Conservation (phyloP, 2,888 invertebrate species). For the Sphaerophoria rueppellii region DNA sequence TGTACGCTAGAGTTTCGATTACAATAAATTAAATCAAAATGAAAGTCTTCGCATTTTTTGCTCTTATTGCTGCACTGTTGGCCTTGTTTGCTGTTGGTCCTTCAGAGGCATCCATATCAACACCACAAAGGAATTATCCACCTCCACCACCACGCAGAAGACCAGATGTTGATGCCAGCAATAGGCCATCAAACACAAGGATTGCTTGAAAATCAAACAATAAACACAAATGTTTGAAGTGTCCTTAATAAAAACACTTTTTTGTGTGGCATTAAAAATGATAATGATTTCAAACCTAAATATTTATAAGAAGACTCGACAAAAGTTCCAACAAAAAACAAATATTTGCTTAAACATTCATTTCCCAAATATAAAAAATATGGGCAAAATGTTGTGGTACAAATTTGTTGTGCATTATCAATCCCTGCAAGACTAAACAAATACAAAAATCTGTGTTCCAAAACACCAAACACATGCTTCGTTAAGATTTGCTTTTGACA, state of each 20-base stretch:
- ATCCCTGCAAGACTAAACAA: too few species aligned
- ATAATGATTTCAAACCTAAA: slow-evolving; percentile 20
- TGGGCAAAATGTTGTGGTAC: too few species aligned
- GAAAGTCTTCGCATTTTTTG: slow-evolving; percentile 52
- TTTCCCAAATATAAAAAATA: too few species aligned
- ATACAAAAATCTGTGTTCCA: too few species aligned
- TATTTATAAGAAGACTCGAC: background rate
- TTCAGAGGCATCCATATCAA: slow-evolving; percentile 41
- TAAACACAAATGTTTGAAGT: background rate
- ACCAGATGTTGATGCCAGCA: slow-evolving; percentile 51
- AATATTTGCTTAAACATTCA: too few species aligned
- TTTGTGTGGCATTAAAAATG: background rate
- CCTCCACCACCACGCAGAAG: background rate
- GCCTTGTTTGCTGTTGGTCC: slow-evolving; percentile 37
- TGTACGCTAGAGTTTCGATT: too few species aligned
- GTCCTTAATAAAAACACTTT: background rate
- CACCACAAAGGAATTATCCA: background rate
- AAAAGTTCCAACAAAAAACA: too few species aligned
- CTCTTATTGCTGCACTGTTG: slow-evolving; percentile 34
- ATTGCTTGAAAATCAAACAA: slow-evolving; percentile 22
- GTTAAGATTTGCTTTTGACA: too few species aligned
- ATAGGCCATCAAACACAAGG: slow-evolving; percentile 50
- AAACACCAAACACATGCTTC: too few species aligned
- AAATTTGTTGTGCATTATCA: too few species aligned
- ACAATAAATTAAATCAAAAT: slow-evolving; percentile 27